Evolutionary conservation across 2,113 vertebrate genomes (phyloP).

Genomic region (Cyprichromis sp.): DNA sequence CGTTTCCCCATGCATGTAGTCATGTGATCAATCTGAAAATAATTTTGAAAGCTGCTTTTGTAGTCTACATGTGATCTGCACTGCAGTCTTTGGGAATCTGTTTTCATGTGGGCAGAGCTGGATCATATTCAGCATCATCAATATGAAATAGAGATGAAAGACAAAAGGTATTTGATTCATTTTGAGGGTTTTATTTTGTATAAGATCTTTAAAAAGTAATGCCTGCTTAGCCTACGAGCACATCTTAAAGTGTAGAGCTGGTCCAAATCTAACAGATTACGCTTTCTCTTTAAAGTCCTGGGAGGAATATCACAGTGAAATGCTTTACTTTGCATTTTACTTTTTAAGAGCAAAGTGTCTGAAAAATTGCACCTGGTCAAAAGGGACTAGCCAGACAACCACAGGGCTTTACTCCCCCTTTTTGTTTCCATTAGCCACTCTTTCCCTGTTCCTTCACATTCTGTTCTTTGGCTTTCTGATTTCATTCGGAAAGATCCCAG

Average conservation of each 20-base stretch:
- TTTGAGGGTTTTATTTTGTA: background rate
- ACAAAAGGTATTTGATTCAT: rapidly evolving
- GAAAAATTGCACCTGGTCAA: background rate
- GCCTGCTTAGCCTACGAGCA: background rate
- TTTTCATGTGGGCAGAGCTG: background rate
- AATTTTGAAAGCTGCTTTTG: background rate
- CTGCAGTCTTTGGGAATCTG: background rate
- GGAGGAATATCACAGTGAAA: background rate
- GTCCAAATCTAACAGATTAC: background rate
- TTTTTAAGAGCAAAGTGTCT: background rate
- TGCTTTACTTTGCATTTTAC: background rate
- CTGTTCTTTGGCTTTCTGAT: background rate
- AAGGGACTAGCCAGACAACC: background rate
- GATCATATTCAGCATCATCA: background rate
- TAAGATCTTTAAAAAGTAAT: background rate
- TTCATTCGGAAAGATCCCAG: background rate
- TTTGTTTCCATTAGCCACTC: background rate
- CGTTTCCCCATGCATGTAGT: background rate
- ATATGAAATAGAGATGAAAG: background rate
- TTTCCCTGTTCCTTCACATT: background rate
- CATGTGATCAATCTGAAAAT: background rate
- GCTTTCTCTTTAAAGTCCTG: background rate
- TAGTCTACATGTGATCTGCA: background rate
- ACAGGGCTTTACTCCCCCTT: background rate
- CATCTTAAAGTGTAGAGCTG: background rate